Evolutionary conservation across 2,888 invertebrate species (phyloP).

Genomic region (Coecobrya sp.): DNA sequence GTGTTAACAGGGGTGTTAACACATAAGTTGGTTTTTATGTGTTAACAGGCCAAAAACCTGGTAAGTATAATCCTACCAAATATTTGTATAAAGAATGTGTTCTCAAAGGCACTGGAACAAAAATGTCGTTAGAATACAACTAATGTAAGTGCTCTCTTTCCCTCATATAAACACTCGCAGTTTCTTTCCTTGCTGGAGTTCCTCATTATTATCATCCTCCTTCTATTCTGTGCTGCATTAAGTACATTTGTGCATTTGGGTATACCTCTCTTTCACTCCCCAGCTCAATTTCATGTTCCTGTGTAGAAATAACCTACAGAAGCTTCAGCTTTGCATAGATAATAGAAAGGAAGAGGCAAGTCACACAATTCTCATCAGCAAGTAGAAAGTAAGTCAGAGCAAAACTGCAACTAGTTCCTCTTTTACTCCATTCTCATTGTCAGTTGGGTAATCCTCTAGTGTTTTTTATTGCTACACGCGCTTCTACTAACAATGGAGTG

Average conservation of each 20-base stretch:
- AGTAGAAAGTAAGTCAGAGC: background rate
- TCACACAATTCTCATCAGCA: background rate
- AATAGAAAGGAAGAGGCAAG: background rate
- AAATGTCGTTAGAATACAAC: background rate
- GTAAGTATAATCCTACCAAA: too few species aligned
- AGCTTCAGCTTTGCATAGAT: conserved; percentile 10
- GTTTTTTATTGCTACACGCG: conserved; percentile 14
- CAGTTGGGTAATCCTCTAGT: conserved; percentile 40
- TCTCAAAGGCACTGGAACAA: background rate
- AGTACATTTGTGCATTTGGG: conserved; percentile 47
- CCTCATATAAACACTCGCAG: background rate
- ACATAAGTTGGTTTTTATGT: too few species aligned
- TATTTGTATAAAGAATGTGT: background rate
- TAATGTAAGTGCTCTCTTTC: background rate
- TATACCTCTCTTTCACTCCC: background rate
- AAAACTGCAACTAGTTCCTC: background rate
- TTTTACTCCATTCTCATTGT: background rate
- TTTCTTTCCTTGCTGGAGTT: background rate
- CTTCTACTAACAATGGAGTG: background rate
- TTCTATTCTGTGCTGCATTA: conserved; percentile 25
- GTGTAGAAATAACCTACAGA: background rate
- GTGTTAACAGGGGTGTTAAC: too few species aligned
- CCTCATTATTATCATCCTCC: background rate
- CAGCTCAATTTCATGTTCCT: background rate
- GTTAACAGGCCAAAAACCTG: too few species aligned